Evolutionary conservation across 2,113 vertebrate species (phyloP), one percentile per base, ranked within the genome.

Genomic region (Chrysochloris asiatica): DNA sequence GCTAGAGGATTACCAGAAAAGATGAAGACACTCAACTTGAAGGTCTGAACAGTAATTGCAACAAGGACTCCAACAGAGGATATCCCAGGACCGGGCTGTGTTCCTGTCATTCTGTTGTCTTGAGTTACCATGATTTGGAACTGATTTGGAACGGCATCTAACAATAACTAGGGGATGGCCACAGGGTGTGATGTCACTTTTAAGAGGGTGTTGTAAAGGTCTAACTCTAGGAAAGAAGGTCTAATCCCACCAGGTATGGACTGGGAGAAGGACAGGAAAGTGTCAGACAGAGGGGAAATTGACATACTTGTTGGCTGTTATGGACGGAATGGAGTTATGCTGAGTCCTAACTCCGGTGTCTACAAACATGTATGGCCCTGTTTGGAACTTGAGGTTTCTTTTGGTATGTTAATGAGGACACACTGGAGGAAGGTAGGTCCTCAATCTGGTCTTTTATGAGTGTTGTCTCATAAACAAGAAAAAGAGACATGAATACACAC

Each of bases 281-380:
- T 2, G 6, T 26, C 63, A 77, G 36, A 28, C 14, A 48, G 47
- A 56, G 84, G 45, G 4, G 48, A 72, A n/a, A n/a, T 6, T 14
- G 59, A 19, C 4, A 67, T 3, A 2, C 4, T 9, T 0, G 1
- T 8, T 2, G 21, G 43, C 6, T 14, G 33, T 65, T 65, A n/a
- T 67, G 63, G 63, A 36, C 33, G 5, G 63, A 36, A 67, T 12
- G 4, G 54, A 67, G 63, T 36, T 67, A 16, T 67, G 33, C 36
- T 67, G 33, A 19, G 63, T 67, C 63, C 63, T 36, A 67, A 36
- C 33, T 26, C 63, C 63, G n/a, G 9, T 36, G 4, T 6, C 33
- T 30, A 67, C 10, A 67, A n/a, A 67, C 16, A 67, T 19, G 63
- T 7, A 28, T 12, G 26, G 6, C 26, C 8, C 33, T 36, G n/a